These are phyloP conservation scores for Acleris cristana DNA, from an alignment of 2,888 invertebrate genomes.

Conservation along the genomic window DNA sequence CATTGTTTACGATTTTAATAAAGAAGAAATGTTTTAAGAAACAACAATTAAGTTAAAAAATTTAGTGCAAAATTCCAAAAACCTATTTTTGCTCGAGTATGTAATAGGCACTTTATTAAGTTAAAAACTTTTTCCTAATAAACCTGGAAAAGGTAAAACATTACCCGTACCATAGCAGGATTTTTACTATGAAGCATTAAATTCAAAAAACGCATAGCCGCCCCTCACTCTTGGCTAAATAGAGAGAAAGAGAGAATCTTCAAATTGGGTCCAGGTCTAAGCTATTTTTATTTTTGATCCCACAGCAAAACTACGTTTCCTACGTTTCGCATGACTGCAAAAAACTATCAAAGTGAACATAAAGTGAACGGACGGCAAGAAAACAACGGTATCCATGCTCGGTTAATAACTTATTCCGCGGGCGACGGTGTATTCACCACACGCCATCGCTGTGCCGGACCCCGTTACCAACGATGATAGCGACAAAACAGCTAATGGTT, in stretches of 20 bases:
- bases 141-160: too few species aligned
- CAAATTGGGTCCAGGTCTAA: too few species aligned
- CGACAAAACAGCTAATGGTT: slow-evolving; percentile 56
- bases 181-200: too few species aligned
- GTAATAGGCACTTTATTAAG: too few species aligned
- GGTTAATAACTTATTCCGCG: slow-evolving; percentile 36
- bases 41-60: background rate
- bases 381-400: slow-evolving; percentile 33
- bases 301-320: background rate
- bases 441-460: slow-evolving; percentile 45
- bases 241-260: too few species aligned
- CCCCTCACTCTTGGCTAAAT: too few species aligned
- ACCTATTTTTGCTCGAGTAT: too few species aligned
- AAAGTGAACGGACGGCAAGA: slow-evolving; percentile 6
- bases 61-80: too few species aligned
- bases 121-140: too few species aligned
- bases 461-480: slow-evolving; percentile 72
- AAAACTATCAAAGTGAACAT: background rate
- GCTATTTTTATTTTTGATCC: too few species aligned
- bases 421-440: slow-evolving; percentile 59
- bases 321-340: background rate
- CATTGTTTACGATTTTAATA: background rate
- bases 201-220: too few species aligned
- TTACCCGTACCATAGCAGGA: too few species aligned
- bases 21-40: background rate